A percentile compares a stretch with the other conserved stretches of the same genome.
Conservation (phyloP, 2,113 vertebrate species). For the Neodon shergylaensis region DNA sequence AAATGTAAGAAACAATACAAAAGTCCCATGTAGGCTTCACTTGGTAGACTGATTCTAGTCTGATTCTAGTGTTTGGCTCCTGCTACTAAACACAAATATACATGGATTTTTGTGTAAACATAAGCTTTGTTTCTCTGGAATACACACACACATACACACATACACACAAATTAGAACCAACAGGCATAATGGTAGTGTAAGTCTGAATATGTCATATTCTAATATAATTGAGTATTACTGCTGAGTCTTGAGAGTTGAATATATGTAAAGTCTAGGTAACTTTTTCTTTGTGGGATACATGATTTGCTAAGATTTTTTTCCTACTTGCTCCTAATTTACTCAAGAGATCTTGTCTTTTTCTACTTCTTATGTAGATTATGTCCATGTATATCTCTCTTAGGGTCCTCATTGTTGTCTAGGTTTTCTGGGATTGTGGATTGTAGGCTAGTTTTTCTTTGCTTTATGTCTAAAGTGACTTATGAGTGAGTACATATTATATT, state of each 20-base stretch:
- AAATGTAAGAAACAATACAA: neutral
- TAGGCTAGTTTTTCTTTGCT: too few species aligned
- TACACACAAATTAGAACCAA: neutral
- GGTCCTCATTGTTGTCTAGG: too few species aligned
- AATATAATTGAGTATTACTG: neutral
- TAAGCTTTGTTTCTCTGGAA: neutral
- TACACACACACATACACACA: neutral
- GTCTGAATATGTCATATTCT: neutral
- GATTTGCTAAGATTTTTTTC: neutral
- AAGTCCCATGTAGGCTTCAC: neutral
- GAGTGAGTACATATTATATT: too few species aligned
- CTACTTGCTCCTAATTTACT: too few species aligned
- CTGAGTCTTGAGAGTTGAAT: neutral
- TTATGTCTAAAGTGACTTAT: too few species aligned
- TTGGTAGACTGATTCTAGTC: neutral
- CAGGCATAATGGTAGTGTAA: neutral
- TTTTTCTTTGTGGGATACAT: neutral
- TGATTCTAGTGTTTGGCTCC: neutral
- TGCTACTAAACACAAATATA: neutral
- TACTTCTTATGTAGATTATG: too few species aligned
- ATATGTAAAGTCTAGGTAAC: neutral
- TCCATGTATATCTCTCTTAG: too few species aligned
- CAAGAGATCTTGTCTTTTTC: too few species aligned
- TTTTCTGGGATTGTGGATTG: too few species aligned
- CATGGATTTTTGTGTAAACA: neutral